These are phyloP conservation scores for Mamestra configurata DNA, from an alignment of 1,140 invertebrate genomes.

Conservation along the genomic window DNA sequence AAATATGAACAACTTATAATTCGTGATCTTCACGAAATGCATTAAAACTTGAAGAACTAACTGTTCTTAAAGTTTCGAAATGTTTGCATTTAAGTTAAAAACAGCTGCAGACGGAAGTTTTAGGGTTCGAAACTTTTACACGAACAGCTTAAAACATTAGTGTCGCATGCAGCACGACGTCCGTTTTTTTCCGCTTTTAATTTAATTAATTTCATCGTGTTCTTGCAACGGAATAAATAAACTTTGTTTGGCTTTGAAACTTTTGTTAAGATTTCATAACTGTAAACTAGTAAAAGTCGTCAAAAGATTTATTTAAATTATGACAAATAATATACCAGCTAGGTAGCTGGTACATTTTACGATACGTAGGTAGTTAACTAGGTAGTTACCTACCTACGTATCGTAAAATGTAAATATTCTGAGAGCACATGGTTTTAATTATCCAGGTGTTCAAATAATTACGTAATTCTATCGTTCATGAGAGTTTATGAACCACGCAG, in stretches of 20 bases:
- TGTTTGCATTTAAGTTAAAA: not conserved
- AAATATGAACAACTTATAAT: not conserved
- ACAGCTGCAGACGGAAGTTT: not conserved
- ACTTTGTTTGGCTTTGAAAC: too few relatives aligned
- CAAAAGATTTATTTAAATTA: too few relatives aligned
- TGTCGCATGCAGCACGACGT: not conserved
- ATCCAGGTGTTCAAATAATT: constrained; percentile 11
- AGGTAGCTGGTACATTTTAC: too few relatives aligned
- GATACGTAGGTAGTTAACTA: too few relatives aligned
- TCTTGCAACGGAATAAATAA: not conserved
- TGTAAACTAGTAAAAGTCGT: too few relatives aligned
- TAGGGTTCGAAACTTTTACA: not conserved
- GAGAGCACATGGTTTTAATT: not conserved
- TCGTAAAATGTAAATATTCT: not conserved
- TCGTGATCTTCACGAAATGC: not conserved
- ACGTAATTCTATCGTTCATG: constrained; percentile 4
- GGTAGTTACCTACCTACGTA: not conserved
- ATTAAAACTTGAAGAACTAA: not conserved
- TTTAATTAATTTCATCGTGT: not conserved
- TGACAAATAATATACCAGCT: too few relatives aligned
- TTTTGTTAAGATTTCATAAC: not conserved
- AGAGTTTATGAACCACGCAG: not conserved
- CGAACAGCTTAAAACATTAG: not conserved
- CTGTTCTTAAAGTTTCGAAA: not conserved
- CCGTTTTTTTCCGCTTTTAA: not conserved